Evolutionary conservation across 2,797 vertebrate genomes (phyloP).

Genomic region (Hipposideros larvatus): DNA sequence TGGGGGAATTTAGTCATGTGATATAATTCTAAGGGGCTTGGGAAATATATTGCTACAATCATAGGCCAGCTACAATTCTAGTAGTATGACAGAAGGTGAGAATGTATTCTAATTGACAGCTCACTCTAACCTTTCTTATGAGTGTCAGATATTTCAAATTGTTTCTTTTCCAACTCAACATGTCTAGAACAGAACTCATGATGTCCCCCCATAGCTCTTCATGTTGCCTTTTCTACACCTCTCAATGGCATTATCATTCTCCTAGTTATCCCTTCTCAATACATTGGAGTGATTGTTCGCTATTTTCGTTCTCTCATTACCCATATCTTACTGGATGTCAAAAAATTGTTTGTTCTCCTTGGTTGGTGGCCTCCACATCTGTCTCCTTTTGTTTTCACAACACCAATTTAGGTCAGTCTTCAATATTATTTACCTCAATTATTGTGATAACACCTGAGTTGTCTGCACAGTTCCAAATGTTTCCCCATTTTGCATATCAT

Average conservation of each 20-base stretch:
- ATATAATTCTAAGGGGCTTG: neutral
- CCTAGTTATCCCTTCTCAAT: neutral
- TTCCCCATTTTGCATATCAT: neutral
- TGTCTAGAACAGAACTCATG: neutral
- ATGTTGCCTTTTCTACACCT: neutral
- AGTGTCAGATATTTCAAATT: neutral
- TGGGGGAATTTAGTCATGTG: neutral
- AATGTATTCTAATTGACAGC: neutral
- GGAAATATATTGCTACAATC: neutral
- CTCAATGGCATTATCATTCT: neutral
- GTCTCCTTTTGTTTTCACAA: neutral
- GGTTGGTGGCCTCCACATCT: neutral
- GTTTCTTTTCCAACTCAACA: neutral
- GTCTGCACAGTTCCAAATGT: neutral
- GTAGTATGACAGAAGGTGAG: neutral
- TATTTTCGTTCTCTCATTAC: neutral
- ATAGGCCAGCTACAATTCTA: neutral
- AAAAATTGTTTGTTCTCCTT: neutral
- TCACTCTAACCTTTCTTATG: neutral
- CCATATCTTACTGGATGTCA: neutral
- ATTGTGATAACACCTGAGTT: neutral
- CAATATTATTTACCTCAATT: neutral
- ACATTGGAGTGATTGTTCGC: neutral
- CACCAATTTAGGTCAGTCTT: neutral
- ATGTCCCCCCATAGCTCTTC: neutral